phyloP scores from a whole-genome alignment of 2,113 vertebrate species.

The Silurus asotus region DNA sequence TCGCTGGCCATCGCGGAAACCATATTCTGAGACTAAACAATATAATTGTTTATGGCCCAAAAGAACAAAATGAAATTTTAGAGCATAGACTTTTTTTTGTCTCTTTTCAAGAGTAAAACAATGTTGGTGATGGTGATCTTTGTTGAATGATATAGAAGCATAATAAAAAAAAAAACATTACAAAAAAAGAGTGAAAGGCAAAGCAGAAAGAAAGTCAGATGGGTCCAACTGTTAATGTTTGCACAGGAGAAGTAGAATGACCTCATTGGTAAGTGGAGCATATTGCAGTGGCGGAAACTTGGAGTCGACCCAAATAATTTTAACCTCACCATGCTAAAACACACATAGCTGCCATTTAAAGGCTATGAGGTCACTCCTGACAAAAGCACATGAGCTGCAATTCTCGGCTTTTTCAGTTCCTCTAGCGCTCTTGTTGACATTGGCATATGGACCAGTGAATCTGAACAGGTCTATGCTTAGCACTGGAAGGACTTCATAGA shows the following conservation, averaged over 20 bases:
- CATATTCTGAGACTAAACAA: conserved; percentile 31
- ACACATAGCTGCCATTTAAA: conserved; percentile 44
- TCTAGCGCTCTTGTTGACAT: neutral
- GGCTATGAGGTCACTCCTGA: conserved; percentile 40
- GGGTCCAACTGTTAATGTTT: conserved; percentile 31
- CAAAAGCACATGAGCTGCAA: conserved; percentile 15
- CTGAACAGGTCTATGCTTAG: neutral
- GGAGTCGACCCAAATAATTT: conserved; percentile 45
- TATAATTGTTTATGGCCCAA: conserved; percentile 11
- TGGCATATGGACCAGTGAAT: neutral
- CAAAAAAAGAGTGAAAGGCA: neutral
- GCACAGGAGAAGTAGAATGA: conserved; percentile 40
- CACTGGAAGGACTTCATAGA: neutral
- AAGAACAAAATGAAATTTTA: conserved; percentile 23
- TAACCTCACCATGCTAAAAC: conserved; percentile 44
- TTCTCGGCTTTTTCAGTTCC: neutral
- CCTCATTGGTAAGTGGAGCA: conserved; percentile 47
- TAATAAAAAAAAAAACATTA: neutral
- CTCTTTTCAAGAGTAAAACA: neutral
- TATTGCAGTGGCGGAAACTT: conserved; percentile 48
- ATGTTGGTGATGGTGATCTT: no score
- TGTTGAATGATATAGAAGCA: neutral
- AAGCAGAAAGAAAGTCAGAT: conserved; percentile 14
- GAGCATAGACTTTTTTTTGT: neutral
- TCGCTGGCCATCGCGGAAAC: neutral